Evolutionary conservation across 2,113 vertebrate genomes (phyloP), one percentile per base, ranked within the genome.

Genomic region (Oreochromis aureus): DNA sequence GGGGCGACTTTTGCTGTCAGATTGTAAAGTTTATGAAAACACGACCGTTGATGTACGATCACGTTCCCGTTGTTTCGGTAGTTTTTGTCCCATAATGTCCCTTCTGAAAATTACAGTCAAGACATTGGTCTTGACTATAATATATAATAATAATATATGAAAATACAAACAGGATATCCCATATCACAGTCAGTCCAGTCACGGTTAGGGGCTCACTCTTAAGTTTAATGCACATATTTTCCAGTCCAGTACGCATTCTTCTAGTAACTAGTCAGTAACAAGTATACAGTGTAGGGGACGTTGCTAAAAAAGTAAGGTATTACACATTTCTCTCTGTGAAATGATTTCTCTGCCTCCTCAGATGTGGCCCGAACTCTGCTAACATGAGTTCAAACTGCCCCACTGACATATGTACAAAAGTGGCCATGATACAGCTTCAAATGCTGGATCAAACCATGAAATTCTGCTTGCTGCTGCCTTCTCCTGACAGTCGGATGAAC

Each of bases 31-130:
- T 16, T 73, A 18, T 73, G 22, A 73, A 44, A 73, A 73, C 34
- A 41, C 11, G 0, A 8, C 7, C 3, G 3, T 11, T 69, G 63
- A 41, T 41, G 34, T 22, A 69, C 3, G 0, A 41, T 9, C 11
- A 6, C 34, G 13, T 39, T 69, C 66, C 22, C 0, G 3, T 41
- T 24, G 11, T 24, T 46, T 73, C 1, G 3, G 69, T 73, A 46
- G 13, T 27, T 73, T 46, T 44, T 18, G 22, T 73, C 13, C 8
- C 41, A 48, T 46, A 18, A 10, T 48, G 5, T 30, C 46, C 69
- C 22, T 48, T 46, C 27, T 7, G 16, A 10, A 73, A 48, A 73
- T 10, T 46, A 46, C 41, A 46, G 66, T 27, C 22, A 18, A 46
- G 69, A 48, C 44, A 36, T 10, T 11, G 59, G 24, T 76, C 24